phyloP scores from a whole-genome alignment of 2,888 invertebrate species.

The Eupithecia vulgata region DNA sequence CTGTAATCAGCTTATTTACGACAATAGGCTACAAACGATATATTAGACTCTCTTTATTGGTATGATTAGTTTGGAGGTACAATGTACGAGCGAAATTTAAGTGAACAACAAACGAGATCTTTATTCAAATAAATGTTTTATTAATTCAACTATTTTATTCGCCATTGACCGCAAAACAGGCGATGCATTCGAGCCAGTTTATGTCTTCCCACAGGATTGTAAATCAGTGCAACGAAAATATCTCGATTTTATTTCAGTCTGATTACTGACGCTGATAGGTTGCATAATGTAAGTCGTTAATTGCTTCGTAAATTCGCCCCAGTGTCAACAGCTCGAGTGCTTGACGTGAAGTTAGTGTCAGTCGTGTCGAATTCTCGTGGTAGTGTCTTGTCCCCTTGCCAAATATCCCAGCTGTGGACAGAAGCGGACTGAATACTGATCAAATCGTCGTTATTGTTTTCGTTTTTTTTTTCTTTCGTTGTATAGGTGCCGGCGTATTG shows the following conservation, averaged over 20 bases:
- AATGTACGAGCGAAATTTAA: slow-evolving; percentile 61
- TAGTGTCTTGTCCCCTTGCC: slow-evolving; percentile 71
- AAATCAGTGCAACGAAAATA: slow-evolving; percentile 66
- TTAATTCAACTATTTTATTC: slow-evolving; percentile 59
- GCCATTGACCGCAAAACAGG: slow-evolving; percentile 54
- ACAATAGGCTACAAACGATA: slow-evolving; percentile 54
- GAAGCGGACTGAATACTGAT: slow-evolving; percentile 78
- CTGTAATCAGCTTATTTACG: slow-evolving; percentile 71
- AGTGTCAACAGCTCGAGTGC: slow-evolving; percentile 59
- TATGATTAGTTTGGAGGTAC: slow-evolving; percentile 62
- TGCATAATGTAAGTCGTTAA: slow-evolving; percentile 68
- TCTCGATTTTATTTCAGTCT: slow-evolving; percentile 57
- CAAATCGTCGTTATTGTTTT: slow-evolving; percentile 76
- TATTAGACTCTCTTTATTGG: slow-evolving; percentile 54
- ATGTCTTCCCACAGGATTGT: slow-evolving; percentile 53
- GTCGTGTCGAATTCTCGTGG: slow-evolving; percentile 50
- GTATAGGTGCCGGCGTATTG: slow-evolving; percentile 71
- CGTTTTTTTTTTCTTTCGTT: slow-evolving; percentile 76
- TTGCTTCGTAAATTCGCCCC: slow-evolving; percentile 58
- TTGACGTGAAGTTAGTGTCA: slow-evolving; percentile 53
- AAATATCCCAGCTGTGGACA: slow-evolving; percentile 79
- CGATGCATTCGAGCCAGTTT: slow-evolving; percentile 59
- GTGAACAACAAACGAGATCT: slow-evolving; percentile 59
- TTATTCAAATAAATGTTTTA: slow-evolving; percentile 61
- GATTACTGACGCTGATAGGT: slow-evolving; percentile 57